Percentiles rank a stretch among this genome's conserved stretches.
Evolutionary conservation across 2,888 invertebrate species (phyloP).

Genomic region (Crossocerus cetratus): DNA sequence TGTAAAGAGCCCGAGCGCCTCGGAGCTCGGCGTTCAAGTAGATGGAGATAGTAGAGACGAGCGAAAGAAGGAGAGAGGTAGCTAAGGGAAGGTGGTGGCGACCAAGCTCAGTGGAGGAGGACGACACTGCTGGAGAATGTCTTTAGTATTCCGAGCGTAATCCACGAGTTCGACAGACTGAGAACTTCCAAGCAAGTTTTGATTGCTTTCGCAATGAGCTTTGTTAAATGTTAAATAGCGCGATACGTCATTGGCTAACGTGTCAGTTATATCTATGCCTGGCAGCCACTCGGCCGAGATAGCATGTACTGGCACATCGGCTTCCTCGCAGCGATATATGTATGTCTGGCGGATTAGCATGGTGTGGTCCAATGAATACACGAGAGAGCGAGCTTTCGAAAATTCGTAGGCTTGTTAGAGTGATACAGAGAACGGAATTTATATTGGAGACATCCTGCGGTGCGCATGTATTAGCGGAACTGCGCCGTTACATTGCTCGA

Average conservation of each 20-base stretch:
- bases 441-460: too few species aligned
- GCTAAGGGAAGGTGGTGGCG: background rate
- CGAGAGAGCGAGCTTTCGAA: too few species aligned
- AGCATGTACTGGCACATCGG: too few species aligned
- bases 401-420: too few species aligned
- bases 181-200: constrained; percentile 70
- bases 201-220: constrained; percentile 76
- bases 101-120: background rate
- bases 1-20: constrained; percentile 22
- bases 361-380: too few species aligned
- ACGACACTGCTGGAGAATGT: constrained; percentile 17
- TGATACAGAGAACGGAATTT: too few species aligned
- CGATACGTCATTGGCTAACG: constrained; percentile 65
- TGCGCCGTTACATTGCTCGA: too few species aligned
- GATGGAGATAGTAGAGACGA: constrained; percentile 7
- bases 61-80: background rate
- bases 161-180: constrained; percentile 66
- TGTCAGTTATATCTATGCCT: constrained; percentile 27
- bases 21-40: constrained; percentile 1
- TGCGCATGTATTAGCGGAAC: too few species aligned
- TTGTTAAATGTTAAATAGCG: constrained; percentile 75
- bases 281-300: too few species aligned
- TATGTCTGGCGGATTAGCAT: too few species aligned
- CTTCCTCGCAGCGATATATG: too few species aligned
- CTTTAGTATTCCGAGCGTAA: constrained; percentile 69